Evolutionary conservation across 2,888 invertebrate species (phyloP).

Genomic region (Spodoptera exigua): DNA sequence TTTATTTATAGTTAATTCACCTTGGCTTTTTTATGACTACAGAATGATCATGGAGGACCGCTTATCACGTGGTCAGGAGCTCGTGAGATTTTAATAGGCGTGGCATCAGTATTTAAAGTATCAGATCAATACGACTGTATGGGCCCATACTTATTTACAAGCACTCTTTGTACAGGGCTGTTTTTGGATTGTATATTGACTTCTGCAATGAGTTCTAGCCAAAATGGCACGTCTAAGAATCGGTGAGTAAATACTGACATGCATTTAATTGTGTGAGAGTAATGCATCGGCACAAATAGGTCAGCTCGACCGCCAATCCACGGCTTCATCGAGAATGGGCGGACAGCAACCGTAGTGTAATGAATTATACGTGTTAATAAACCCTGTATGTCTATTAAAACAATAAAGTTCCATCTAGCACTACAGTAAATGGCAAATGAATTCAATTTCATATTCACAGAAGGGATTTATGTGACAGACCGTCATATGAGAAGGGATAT

Average conservation of each 20-base stretch:
- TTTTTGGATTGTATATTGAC: conserved; percentile 70
- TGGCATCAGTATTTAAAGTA: conserved; percentile 72
- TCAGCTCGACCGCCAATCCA: too few species aligned
- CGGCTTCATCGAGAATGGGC: too few species aligned
- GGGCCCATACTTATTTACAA: conserved; percentile 73
- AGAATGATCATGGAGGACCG: conserved; percentile 79
- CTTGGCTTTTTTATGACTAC: conserved; percentile 13
- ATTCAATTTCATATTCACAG: conserved; percentile 10
- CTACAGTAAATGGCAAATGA: too few species aligned
- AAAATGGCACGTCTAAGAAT: too few species aligned
- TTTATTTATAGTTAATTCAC: background rate
- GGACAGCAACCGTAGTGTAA: too few species aligned
- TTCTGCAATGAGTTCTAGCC: background rate
- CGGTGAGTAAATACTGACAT: too few species aligned
- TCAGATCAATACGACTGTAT: conserved; percentile 53
- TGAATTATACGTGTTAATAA: too few species aligned
- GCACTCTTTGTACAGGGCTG: conserved; percentile 67
- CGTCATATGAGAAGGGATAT: conserved; percentile 35
- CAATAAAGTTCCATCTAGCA: too few species aligned
- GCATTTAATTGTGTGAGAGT: too few species aligned
- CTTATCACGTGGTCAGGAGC: conserved; percentile 68
- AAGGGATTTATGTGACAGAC: conserved; percentile 20
- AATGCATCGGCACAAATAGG: too few species aligned
- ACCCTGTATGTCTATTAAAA: too few species aligned
- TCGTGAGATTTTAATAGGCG: conserved; percentile 66